These are phyloP conservation scores for Physella acuta DNA, from an alignment of 1,140 invertebrate species.

Conservation along the genomic window DNA sequence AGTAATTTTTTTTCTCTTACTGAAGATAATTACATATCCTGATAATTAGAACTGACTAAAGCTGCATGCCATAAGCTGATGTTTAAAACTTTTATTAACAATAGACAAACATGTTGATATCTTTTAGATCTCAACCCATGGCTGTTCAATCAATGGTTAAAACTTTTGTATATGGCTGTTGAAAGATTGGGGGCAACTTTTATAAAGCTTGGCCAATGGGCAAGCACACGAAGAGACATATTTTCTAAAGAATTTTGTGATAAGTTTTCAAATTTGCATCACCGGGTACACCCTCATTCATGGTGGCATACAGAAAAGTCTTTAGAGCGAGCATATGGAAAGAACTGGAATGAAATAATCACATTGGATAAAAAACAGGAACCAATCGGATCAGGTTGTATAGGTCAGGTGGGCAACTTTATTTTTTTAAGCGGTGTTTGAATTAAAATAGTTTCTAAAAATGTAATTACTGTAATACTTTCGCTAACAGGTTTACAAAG, in stretches of 20 bases:
- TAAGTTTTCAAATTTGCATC: slow-evolving; percentile 58
- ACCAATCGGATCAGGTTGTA: slow-evolving; percentile 64
- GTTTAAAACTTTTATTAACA: neutral
- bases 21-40: neutral
- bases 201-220: slow-evolving; percentile 65
- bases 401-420: slow-evolving; percentile 62
- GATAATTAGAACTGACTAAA: neutral
- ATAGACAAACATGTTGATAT: neutral
- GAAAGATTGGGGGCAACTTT: slow-evolving; percentile 63
- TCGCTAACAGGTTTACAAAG: slow-evolving; percentile 60
- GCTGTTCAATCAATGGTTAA: slow-evolving; percentile 28
- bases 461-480: neutral
- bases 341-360: slow-evolving; percentile 35
- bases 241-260: slow-evolving; percentile 61
- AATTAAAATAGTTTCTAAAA: neutral
- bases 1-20: neutral
- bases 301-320: slow-evolving; percentile 39
- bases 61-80: neutral
- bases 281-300: slow-evolving; percentile 53
- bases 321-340: slow-evolving; percentile 33
- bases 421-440: neutral
- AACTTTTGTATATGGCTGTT: slow-evolving; percentile 36
- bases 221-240: slow-evolving; percentile 61
- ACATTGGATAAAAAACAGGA: slow-evolving; percentile 48
- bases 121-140: slow-evolving; percentile 20